A percentile compares a stretch with the other conserved stretches of the same genome.
These are phyloP conservation scores for Lanistes nyassanus DNA, from an alignment of 1,140 invertebrate genomes.

Conservation along the genomic window DNA sequence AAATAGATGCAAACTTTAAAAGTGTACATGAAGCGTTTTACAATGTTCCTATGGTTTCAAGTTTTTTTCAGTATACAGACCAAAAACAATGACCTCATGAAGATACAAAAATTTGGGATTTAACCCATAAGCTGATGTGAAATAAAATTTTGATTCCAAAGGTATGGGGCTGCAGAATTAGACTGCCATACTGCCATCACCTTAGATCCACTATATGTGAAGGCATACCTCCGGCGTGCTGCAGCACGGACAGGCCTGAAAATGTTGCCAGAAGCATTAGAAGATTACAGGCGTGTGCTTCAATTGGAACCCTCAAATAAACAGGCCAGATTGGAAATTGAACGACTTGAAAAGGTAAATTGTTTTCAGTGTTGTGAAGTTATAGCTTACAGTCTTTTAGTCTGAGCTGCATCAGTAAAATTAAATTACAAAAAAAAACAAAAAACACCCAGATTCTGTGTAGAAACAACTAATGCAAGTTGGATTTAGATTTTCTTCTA, in stretches of 20 bases:
- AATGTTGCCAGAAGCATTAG: constrained; percentile 74
- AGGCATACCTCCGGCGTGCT: constrained; percentile 82
- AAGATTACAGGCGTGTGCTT: constrained; percentile 76
- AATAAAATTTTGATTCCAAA: constrained; percentile 62
- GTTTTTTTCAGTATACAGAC: no score
- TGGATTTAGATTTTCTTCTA: no score
- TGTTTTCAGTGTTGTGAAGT: neutral
- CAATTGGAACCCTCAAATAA: constrained; percentile 79
- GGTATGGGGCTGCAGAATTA: constrained; percentile 78
- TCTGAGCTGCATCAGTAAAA: no score
- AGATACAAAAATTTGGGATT: no score
- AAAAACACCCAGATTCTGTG: no score
- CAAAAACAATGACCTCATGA: no score
- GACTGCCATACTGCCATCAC: constrained; percentile 80
- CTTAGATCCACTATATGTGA: constrained; percentile 81
- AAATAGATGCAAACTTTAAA: no score
- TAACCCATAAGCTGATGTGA: no score
- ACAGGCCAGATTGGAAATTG: constrained; percentile 69
- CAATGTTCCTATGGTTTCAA: no score
- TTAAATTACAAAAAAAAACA: no score
- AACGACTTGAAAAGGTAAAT: constrained; percentile 71
- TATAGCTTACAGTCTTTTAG: neutral
- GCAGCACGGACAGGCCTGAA: constrained; percentile 75
- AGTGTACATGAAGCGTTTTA: no score
- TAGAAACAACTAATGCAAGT: no score